These are phyloP conservation scores for Crossocerus cetratus DNA, from an alignment of 2,888 invertebrate genomes.

Conservation along the genomic window DNA sequence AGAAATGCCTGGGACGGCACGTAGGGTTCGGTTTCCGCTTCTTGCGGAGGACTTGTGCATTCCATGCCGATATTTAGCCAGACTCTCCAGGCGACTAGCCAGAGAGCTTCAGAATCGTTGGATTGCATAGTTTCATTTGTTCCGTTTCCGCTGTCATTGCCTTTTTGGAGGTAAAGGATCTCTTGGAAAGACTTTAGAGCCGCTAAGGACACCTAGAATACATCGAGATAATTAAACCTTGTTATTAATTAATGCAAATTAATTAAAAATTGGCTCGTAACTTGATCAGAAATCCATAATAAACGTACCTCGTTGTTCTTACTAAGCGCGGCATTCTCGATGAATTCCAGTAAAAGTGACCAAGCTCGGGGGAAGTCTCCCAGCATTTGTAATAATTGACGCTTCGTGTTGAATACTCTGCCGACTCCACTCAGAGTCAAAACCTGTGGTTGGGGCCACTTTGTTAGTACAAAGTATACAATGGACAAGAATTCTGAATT, in stretches of 20 bases:
- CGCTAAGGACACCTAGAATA: slow-evolving; percentile 87
- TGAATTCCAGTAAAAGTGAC: slow-evolving; percentile 94
- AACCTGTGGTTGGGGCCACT: slow-evolving; percentile 79
- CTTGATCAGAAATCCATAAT: too few species aligned
- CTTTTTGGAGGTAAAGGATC: slow-evolving; percentile 86
- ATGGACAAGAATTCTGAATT: not conserved
- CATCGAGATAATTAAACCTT: too few species aligned
- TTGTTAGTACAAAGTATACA: not conserved
- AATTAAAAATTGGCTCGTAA: too few species aligned
- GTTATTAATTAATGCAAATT: too few species aligned
- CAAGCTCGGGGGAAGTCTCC: slow-evolving; percentile 97
- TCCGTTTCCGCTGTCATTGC: slow-evolving; percentile 69
- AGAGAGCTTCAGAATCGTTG: slow-evolving; percentile 81
- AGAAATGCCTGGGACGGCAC: slow-evolving; percentile 96
- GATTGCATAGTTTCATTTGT: slow-evolving; percentile 68
- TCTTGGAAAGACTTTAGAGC: slow-evolving; percentile 98
- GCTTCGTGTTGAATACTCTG: slow-evolving; percentile 93
- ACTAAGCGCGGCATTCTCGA: slow-evolving; percentile 93
- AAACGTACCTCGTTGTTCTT: slow-evolving; percentile 93
- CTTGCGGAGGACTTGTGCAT: slow-evolving; percentile 82
- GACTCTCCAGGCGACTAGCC: slow-evolving; percentile 90
- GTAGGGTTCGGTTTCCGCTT: slow-evolving; percentile 82
- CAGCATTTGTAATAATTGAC: slow-evolving; percentile 87
- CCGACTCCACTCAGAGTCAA: slow-evolving; percentile 94
- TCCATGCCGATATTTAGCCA: slow-evolving; percentile 93